Base-by-base conservation (phyloP, 2,888 invertebrate genomes). In the Coenonympha glycerion region DNA sequence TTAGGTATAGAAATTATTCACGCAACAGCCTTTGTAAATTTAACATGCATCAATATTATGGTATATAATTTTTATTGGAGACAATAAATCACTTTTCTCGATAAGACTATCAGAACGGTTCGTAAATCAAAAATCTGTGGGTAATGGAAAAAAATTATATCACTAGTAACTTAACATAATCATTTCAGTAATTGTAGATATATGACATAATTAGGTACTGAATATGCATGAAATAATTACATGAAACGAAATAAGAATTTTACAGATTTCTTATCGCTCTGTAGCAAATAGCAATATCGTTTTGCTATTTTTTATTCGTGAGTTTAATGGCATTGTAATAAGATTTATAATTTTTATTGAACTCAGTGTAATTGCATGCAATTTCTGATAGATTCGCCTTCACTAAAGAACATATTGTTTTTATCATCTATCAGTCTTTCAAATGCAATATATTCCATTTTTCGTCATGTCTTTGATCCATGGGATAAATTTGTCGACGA, bases 391-490 rank as follows among this genome's bases (percentile, higher is more conserved):
- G 24, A n/a, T n/a, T n/a, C n/a, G n/a, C n/a, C n/a, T n/a, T n/a
- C 6, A 26, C 24, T 26, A 9, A 9, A 26, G 3, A 26, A 26
- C 9, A 26, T n/a, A n/a, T n/a, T n/a, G n/a, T n/a, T n/a, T n/a
- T n/a, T n/a, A n/a, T n/a, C 34, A 24, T 24, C 31, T 16, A 11
- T 34, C 16, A 36, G 21, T 22, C 21, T 15, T n/a, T 53, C 68
- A 61, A 85, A 83, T 55, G 65, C 89, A 89, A 64, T 78, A 87
- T 18, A 57, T 62, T 47, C 84, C 88, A 13, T 74, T 74, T 51
- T 59, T 46, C 13, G 83, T 83, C 57, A 86, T 70, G 52, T 79
- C 62, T 57, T 74, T 75, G 33, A 90, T 89, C 90, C 90, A 90
- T 3, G 69, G 60, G 28, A 84, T 61, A 62, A 87, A 90, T 60